These are phyloP conservation scores for Corythornis leucogaster DNA, from an alignment of 2,797 vertebrate genomes.

Conservation along the genomic window DNA sequence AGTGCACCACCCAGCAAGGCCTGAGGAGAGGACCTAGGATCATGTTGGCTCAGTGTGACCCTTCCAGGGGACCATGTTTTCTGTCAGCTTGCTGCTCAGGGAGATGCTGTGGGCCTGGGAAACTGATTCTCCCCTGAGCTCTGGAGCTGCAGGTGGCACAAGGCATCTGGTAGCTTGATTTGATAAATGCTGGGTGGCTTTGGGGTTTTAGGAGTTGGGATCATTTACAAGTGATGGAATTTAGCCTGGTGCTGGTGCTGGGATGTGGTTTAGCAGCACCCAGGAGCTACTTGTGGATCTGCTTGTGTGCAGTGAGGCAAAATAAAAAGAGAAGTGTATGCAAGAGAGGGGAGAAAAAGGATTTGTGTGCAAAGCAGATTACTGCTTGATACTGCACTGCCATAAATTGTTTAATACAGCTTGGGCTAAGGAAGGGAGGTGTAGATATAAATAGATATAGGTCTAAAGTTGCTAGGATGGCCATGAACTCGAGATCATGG, in stretches of 20 bases:
- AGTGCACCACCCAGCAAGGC: neutral
- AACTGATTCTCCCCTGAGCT: neutral
- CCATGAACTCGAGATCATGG: neutral
- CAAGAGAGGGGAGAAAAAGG: neutral
- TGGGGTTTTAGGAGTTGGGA: neutral
- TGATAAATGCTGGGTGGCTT: neutral
- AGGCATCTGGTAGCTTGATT: neutral
- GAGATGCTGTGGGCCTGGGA: neutral
- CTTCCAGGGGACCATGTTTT: neutral
- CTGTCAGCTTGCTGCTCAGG: neutral
- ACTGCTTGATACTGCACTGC: neutral
- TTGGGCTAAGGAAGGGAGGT: neutral
- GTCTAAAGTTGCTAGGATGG: neutral
- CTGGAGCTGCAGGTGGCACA: neutral
- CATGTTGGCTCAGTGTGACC: neutral
- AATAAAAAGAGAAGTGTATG: neutral
- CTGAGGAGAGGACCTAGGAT: neutral
- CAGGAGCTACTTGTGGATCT: neutral
- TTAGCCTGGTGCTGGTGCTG: neutral
- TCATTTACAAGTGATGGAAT: neutral
- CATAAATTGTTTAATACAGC: neutral
- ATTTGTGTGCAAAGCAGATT: neutral
- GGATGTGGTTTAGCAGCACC: neutral
- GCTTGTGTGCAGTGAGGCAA: neutral
- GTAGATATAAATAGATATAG: neutral